Conservation (phyloP, 2,113 vertebrate genomes). For the Anarhynchus alexandrinus region DNA sequence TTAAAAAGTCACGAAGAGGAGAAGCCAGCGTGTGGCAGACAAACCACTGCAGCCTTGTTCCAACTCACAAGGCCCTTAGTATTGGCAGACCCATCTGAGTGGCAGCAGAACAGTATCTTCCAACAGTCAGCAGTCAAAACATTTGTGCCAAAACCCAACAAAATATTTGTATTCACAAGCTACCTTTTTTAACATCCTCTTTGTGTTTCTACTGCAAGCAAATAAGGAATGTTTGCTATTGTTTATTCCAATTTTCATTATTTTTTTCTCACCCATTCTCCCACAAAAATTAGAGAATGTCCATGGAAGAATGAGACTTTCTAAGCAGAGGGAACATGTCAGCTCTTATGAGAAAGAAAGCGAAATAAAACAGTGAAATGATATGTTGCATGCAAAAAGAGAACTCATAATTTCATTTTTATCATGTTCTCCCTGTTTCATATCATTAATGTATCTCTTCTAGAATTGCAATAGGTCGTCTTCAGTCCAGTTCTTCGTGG, state of each 20-base stretch:
- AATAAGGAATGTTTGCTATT: not conserved
- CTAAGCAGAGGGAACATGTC: not conserved
- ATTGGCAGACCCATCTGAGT: not conserved
- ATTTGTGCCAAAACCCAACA: not conserved
- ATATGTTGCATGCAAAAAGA: not conserved
- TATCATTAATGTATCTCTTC: not conserved
- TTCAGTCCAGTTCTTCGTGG: not conserved
- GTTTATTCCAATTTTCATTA: not conserved
- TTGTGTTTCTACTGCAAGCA: not conserved
- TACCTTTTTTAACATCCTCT: not conserved
- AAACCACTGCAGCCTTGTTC: not conserved
- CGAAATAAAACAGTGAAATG: not conserved
- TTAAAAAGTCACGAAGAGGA: not conserved
- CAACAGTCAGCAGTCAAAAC: not conserved
- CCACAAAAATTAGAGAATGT: not conserved
- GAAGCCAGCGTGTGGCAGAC: not conserved
- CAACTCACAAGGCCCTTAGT: not conserved
- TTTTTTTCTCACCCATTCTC: not conserved
- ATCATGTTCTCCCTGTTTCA: not conserved
- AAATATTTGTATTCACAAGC: not conserved
- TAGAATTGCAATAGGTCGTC: not conserved
- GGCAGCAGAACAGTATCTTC: constrained; percentile 7
- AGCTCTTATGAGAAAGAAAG: not conserved
- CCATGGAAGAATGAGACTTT: not conserved
- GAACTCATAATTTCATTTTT: not conserved